Evolutionary conservation across 2,888 invertebrate species (phyloP).

Genomic region (Epiperipatus broadwayi): DNA sequence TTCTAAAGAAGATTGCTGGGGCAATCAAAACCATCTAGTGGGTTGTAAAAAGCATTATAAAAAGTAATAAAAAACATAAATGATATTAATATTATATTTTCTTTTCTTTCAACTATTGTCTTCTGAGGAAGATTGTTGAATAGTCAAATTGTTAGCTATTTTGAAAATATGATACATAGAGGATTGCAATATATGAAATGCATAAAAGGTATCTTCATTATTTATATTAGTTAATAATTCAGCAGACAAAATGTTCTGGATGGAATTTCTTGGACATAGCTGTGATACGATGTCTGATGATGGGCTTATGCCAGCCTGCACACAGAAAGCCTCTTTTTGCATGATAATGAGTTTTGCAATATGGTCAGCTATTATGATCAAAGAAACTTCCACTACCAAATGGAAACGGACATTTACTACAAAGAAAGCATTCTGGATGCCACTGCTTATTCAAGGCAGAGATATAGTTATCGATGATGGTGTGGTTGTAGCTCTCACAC

Average conservation of each 20-base stretch:
- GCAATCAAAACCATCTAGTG: no score
- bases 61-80: no score
- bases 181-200: no score
- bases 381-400: conserved; percentile 96
- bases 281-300: conserved; percentile 89
- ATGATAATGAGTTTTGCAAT: conserved; percentile 98
- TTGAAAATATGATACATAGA: no score
- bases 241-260: conserved; percentile 97
- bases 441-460: conserved; percentile 91
- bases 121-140: no score
- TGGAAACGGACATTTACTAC: conserved; percentile 89
- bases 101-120: no score
- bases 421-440: conserved; percentile 95
- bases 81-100: no score
- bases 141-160: no score
- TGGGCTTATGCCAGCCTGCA: conserved; percentile 91
- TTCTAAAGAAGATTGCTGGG: no score
- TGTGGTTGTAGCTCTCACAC: conserved; percentile 82
- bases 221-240: no score
- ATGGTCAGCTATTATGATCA: conserved; percentile 92
- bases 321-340: conserved; percentile 89
- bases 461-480: conserved; percentile 95
- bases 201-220: no score
- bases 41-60: no score
- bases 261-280: conserved; percentile 99